Conservation (phyloP, 2,888 invertebrate genomes). For the Phymatocera aterrima region DNA sequence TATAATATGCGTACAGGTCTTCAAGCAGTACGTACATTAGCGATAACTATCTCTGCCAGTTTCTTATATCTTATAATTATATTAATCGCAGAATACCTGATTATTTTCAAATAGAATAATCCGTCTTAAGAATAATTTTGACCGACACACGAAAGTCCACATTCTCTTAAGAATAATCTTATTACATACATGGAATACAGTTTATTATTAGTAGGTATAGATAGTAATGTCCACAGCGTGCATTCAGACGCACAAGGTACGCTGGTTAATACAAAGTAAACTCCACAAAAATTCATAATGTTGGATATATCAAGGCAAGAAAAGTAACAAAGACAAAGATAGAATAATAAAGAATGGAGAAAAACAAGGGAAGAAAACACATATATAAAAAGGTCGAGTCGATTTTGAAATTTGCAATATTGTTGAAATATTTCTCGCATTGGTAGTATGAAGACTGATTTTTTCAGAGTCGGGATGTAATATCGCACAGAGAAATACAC, state of each 20-base stretch:
- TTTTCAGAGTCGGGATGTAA: neutral
- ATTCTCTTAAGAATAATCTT: neutral
- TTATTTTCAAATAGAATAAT: neutral
- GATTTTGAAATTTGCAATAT: neutral
- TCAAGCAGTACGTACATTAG: too few species aligned
- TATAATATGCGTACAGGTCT: too few species aligned
- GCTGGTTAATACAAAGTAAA: constrained; percentile 40
- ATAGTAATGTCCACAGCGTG: neutral
- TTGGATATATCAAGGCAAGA: too few species aligned
- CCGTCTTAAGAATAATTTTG: neutral
- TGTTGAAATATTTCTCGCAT: constrained; percentile 2
- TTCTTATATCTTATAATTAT: too few species aligned
- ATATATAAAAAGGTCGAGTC: neutral
- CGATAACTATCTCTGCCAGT: too few species aligned
- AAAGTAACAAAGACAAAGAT: too few species aligned
- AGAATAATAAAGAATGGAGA: neutral
- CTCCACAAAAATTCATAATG: constrained; percentile 8
- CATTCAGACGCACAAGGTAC: constrained; percentile 37
- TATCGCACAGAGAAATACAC: neutral
- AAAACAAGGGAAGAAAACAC: neutral
- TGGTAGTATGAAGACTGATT: neutral
- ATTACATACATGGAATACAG: neutral
- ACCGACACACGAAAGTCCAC: too few species aligned
- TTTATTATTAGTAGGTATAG: constrained; percentile 29
- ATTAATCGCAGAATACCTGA: too few species aligned